Conservation (phyloP, 2,888 invertebrate species). For the Germaria angustata region DNA sequence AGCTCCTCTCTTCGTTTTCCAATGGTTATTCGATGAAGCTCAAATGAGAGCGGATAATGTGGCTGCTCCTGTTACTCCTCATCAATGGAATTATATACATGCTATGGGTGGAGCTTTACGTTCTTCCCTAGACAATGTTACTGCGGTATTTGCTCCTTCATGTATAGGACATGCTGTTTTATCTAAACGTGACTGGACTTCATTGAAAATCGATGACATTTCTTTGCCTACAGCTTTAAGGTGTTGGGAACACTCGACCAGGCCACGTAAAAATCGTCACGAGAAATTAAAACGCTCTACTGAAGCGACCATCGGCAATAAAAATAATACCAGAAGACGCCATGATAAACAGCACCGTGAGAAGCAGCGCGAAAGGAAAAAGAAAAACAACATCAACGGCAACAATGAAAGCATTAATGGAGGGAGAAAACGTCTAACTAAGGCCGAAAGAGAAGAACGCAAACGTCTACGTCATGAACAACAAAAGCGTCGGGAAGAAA, state of each 20-base stretch:
- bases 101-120: conserved; percentile 92
- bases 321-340: conserved; percentile 60
- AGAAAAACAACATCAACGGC: conserved; percentile 66
- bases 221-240: conserved; percentile 90
- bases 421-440: conserved; percentile 70
- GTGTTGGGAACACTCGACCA: conserved; percentile 89
- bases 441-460: conserved; percentile 75
- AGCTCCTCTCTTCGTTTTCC: conserved; percentile 95
- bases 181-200: conserved; percentile 92
- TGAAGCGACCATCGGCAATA: conserved; percentile 71
- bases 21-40: conserved; percentile 97
- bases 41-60: conserved; percentile 96
- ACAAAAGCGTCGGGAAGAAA: conserved; percentile 68
- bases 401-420: conserved; percentile 49
- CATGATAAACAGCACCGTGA: conserved; percentile 71
- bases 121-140: conserved; percentile 89
- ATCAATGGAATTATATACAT: conserved; percentile 96
- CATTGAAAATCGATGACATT: conserved; percentile 91
- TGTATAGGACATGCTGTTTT: conserved; percentile 95
- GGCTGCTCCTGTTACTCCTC: conserved; percentile 91
- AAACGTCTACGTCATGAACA: conserved; percentile 73
- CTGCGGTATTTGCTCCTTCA: conserved; percentile 94
- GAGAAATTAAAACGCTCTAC: conserved; percentile 75
- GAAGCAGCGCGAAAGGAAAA: conserved; percentile 73
- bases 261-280: conserved; percentile 75